phyloP scores from a whole-genome alignment of 1,140 invertebrate species.

The Euwallacea similis region DNA sequence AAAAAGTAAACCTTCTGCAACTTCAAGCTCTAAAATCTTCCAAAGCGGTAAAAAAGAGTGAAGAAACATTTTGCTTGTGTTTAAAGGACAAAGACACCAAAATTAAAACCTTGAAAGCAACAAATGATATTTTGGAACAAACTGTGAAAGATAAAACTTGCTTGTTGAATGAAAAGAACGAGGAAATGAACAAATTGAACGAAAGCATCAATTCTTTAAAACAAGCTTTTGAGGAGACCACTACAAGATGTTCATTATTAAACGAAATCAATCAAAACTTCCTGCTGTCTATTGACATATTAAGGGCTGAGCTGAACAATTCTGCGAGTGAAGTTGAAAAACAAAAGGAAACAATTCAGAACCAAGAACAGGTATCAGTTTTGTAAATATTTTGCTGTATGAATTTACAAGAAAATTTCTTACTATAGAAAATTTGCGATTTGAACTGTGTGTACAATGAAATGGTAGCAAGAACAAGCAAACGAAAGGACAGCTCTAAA shows the following conservation, averaged over 20 bases:
- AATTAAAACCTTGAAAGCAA: conserved; percentile 33
- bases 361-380: conserved; percentile 32
- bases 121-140: conserved; percentile 26
- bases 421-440: conserved; percentile 31
- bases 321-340: conserved; percentile 12
- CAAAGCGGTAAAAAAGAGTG: conserved; percentile 43
- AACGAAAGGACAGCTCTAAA: conserved; percentile 33
- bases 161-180: conserved; percentile 17
- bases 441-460: conserved; percentile 35
- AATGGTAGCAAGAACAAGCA: conserved; percentile 29
- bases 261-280: conserved; percentile 34
- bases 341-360: conserved; percentile 30
- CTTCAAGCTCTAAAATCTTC: conserved; percentile 41
- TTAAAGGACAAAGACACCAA: conserved; percentile 36
- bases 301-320: conserved; percentile 29
- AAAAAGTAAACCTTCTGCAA: conserved; percentile 40
- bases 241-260: conserved; percentile 26
- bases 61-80: conserved; percentile 42
- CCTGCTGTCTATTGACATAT: conserved; percentile 27
- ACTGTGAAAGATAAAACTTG: conserved; percentile 17
- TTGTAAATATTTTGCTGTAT: neutral
- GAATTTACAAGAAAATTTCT: neutral
- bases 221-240: conserved; percentile 26
- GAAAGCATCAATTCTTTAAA: conserved; percentile 28
- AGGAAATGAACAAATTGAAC: conserved; percentile 28